A percentile compares a stretch with the other conserved stretches of the same genome.
phyloP scores from a whole-genome alignment of 1,140 invertebrate genomes.

The Drusus annulatus region DNA sequence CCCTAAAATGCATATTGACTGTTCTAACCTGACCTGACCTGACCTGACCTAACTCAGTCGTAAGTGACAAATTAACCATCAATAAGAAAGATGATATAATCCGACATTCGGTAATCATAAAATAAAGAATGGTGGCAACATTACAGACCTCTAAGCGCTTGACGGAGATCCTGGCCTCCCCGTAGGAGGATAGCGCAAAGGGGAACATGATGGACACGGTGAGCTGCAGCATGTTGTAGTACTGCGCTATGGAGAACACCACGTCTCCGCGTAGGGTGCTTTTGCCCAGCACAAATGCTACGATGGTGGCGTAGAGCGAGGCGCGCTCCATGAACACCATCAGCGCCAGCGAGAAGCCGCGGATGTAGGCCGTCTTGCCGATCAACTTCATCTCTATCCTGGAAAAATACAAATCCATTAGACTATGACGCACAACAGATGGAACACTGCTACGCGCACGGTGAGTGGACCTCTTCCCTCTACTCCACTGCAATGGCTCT shows the following conservation, averaged over 20 bases:
- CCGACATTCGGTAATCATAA: no score
- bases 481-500: no score
- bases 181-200: constrained; percentile 72
- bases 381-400: constrained; percentile 80
- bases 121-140: no score
- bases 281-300: constrained; percentile 77
- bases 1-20: no score
- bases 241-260: constrained; percentile 82
- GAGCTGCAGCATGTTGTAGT: constrained; percentile 81
- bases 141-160: constrained; percentile 71
- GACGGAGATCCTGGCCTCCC: constrained; percentile 78
- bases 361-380: constrained; percentile 78
- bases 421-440: no score
- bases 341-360: constrained; percentile 78
- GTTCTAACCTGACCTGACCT: no score
- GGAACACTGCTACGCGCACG: no score
- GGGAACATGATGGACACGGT: constrained; percentile 84
- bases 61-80: no score
- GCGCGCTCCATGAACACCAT: constrained; percentile 80
- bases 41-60: no score
- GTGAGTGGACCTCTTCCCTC: no score
- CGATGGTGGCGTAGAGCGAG: constrained; percentile 80
- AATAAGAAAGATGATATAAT: no score
- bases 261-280: constrained; percentile 77
- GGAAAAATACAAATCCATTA: constrained; percentile 19